phyloP scores from a whole-genome alignment of 1,140 invertebrate genomes.

The Nephila pilipes region DNA sequence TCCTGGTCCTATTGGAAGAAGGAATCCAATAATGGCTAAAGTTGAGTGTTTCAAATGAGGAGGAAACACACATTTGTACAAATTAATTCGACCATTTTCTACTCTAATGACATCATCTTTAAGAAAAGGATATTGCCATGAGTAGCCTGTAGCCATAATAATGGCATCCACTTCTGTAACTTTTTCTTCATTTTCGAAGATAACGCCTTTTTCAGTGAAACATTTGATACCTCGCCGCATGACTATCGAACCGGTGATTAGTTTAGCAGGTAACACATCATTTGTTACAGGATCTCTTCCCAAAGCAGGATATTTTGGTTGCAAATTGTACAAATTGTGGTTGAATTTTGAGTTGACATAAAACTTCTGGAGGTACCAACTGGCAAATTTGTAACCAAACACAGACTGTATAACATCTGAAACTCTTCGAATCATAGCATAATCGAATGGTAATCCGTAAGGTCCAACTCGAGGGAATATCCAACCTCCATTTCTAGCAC shows the following conservation, averaged over 20 bases:
- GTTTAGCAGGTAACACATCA: conserved; percentile 82
- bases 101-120: conserved; percentile 64
- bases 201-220: conserved; percentile 79
- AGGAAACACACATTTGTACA: conserved; percentile 82
- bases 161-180: conserved; percentile 76
- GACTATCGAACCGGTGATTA: conserved; percentile 80
- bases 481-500: conserved; percentile 83
- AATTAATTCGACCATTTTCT: conserved; percentile 80
- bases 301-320: conserved; percentile 81
- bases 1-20: conserved; percentile 83
- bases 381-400: conserved; percentile 69
- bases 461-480: conserved; percentile 81
- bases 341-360: conserved; percentile 80
- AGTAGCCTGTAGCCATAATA: conserved; percentile 78
- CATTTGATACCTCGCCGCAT: conserved; percentile 80
- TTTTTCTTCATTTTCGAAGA: conserved; percentile 79
- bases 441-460: conserved; percentile 80
- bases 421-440: conserved; percentile 78
- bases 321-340: conserved; percentile 82
- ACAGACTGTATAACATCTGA: conserved; percentile 78
- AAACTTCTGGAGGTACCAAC: conserved; percentile 76
- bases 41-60: conserved; percentile 79
- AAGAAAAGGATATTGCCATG: conserved; percentile 77
- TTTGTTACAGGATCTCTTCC: conserved; percentile 83
- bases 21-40: conserved; percentile 83